Conservation (phyloP, 2,113 vertebrate genomes). For the Otus sunia region DNA sequence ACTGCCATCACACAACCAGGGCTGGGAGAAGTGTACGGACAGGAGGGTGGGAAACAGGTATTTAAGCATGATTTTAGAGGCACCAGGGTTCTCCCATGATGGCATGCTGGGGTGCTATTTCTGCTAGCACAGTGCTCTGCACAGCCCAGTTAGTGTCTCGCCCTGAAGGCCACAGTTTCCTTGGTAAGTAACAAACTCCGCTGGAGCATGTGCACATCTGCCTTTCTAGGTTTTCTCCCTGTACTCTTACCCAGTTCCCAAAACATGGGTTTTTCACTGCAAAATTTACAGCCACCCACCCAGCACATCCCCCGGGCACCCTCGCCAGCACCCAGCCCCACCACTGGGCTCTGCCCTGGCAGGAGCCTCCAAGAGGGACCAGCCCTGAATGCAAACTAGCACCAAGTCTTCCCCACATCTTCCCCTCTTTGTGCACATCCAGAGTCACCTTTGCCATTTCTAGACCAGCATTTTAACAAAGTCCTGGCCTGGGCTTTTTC, state of each 20-base stretch:
- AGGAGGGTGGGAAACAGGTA: not conserved
- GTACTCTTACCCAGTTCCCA: not conserved
- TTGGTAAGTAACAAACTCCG: not conserved
- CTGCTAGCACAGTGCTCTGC: not conserved
- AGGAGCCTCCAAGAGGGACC: not conserved
- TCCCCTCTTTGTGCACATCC: not conserved
- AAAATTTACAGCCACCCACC: not conserved
- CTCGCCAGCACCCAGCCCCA: not conserved
- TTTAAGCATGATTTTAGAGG: not conserved
- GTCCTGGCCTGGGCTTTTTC: not conserved
- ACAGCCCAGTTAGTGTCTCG: not conserved
- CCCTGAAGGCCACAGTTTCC: not conserved
- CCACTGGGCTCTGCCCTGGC: not conserved
- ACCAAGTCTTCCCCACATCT: not conserved
- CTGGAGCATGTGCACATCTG: not conserved
- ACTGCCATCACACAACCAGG: not conserved
- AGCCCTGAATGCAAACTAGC: not conserved
- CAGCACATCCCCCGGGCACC: not conserved
- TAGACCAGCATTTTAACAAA: not conserved
- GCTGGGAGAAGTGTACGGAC: not conserved
- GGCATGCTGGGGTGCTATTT: not conserved
- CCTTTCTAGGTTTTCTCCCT: not conserved
- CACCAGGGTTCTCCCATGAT: not conserved
- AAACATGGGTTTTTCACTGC: not conserved
- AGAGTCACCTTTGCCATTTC: not conserved